Base-by-base conservation (phyloP, 1,140 invertebrate genomes). In the Drosophila navojoa region DNA sequence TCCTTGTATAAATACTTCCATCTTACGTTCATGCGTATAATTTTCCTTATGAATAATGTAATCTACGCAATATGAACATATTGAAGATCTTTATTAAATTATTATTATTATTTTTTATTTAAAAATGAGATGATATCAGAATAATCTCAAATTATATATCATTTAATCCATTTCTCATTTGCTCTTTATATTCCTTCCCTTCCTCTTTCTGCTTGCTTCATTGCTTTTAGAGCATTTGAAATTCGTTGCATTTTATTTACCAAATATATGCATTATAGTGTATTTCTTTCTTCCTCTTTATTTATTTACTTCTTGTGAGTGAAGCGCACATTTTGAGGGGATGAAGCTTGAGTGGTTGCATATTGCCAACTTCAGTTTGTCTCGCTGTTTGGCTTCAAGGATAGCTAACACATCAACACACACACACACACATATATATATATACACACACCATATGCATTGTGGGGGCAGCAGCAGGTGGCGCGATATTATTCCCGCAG, bases 291-390 rank as follows among this genome's bases (percentile, higher is more conserved):
- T 1, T 22, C 2, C 19, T 80, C 72, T 71, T 84, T 85, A 80
- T 85, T 84, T 84, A 85, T 84, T 85, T 77, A 84, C 64, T 74
- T 16, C 45, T 60, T 84, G 81, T 74, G 85, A 85, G 73, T 80
- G 80, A 79, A 82, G 79, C 68, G 71, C 80, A 66, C 81, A 64
- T 71, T 71, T 71, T 66, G 75, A 81, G 61, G 71, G 61, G 63
- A 81, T 67, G 79, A 45, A 27, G 76, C 67, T 76, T 71, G 71
- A 79, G 62, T 84, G 79, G 62, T 61, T 67, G 68, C 76, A 52
- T 76, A 77, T 84, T 78, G 71, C 63, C 50, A 73, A 40, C 58
- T 80, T 77, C 40, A 47, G 44, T 66, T 66, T 64, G 35, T 55
- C 60, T 47, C 57, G 40, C 44, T 60, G 9, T 15, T 67, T 72